These are phyloP conservation scores for Lordiphosa clarofinis DNA, from an alignment of 1,140 invertebrate species.

Conservation along the genomic window DNA sequence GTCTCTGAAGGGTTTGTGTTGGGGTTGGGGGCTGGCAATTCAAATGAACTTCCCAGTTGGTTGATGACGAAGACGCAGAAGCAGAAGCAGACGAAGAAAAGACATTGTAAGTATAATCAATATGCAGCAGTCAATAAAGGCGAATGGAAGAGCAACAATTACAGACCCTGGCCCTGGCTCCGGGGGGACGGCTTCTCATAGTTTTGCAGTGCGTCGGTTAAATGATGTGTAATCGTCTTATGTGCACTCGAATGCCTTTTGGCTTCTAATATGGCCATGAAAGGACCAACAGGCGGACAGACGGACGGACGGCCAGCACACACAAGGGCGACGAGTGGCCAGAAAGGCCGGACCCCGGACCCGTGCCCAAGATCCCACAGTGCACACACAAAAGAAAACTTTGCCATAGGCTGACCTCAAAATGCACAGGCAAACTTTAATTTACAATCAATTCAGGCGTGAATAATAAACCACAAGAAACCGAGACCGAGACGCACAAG, in stretches of 20 bases:
- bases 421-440: conserved; percentile 78
- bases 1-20: conserved; percentile 23
- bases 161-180: conserved; percentile 19
- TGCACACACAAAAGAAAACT: conserved; percentile 70
- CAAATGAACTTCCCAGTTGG: conserved; percentile 28
- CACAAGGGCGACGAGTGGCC: conserved; percentile 17
- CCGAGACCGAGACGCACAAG: conserved; percentile 45
- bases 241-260: conserved; percentile 79
- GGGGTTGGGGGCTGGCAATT: conserved; percentile 7
- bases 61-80: not conserved
- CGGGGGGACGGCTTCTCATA: conserved; percentile 23
- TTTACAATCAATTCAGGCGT: conserved; percentile 80
- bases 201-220: conserved; percentile 76
- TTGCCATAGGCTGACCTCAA: conserved; percentile 77
- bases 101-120: conserved; percentile 66
- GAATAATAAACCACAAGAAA: conserved; percentile 80
- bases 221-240: conserved; percentile 80
- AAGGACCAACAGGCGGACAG: too few relatives aligned
- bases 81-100: conserved; percentile 6
- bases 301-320: conserved; percentile 7
- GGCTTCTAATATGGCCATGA: conserved; percentile 70
- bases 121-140: conserved; percentile 71
- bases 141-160: conserved; percentile 61
- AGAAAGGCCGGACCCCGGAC: conserved; percentile 28
- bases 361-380: conserved; percentile 33